Conservation (phyloP, 2,113 vertebrate species). For the Suncus etruscus region DNA sequence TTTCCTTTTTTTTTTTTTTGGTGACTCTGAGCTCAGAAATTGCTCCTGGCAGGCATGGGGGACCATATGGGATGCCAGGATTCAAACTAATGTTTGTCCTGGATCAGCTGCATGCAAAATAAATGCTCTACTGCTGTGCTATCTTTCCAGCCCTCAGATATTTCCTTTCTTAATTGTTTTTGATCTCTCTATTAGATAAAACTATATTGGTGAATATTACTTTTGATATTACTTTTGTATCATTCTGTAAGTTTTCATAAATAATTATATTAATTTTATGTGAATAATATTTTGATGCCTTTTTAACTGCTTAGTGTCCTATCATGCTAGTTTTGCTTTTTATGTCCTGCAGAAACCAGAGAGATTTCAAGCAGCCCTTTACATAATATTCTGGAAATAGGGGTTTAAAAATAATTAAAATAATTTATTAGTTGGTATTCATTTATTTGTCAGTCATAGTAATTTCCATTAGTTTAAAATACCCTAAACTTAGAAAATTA, state of each 20-base stretch:
- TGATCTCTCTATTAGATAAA: neutral
- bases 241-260: neutral
- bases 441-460: constrained; percentile 6
- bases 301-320: neutral
- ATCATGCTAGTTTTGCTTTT: neutral
- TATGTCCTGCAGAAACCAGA: neutral
- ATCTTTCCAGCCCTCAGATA: neutral
- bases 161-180: neutral
- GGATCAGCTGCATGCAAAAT: too few species aligned
- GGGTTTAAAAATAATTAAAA: neutral
- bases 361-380: neutral
- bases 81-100: too few species aligned
- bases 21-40: too few species aligned
- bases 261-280: neutral
- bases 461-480: constrained; percentile 10
- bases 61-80: too few species aligned
- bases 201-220: neutral
- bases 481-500: neutral
- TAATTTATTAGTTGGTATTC: neutral
- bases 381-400: neutral
- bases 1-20: neutral
- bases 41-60: too few species aligned
- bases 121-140: too few species aligned
- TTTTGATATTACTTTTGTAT: neutral
- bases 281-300: neutral